phyloP scores from a whole-genome alignment of 2,888 invertebrate genomes.

The Cantharis flavilabris region DNA sequence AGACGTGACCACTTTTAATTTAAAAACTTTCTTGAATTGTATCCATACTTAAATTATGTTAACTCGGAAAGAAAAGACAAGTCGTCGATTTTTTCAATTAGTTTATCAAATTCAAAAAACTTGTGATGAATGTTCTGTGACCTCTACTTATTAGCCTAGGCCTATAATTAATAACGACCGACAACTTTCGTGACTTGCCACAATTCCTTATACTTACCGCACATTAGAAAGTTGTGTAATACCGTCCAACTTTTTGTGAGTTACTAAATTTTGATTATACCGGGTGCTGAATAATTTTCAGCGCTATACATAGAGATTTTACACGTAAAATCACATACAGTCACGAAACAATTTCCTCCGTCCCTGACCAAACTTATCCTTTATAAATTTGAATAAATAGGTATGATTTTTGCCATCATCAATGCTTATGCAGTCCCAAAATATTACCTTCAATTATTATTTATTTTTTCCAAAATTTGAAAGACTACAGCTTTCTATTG shows the following conservation, averaged over 20 bases:
- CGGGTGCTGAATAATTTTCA: too few relatives aligned
- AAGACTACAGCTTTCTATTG: too few relatives aligned
- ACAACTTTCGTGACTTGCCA: neutral
- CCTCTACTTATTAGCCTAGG: neutral
- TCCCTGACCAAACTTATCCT: too few relatives aligned
- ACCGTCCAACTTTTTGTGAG: neutral
- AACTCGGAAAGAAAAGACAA: neutral
- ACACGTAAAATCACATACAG: too few relatives aligned
- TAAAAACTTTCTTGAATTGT: neutral
- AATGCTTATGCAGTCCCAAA: too few relatives aligned
- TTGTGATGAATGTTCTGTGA: neutral
- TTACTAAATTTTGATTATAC: neutral
- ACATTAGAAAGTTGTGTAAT: neutral
- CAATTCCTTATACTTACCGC: neutral
- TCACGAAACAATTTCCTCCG: too few relatives aligned
- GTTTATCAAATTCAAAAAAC: neutral
- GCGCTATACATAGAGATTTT: too few relatives aligned
- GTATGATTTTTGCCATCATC: too few relatives aligned
- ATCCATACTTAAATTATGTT: neutral
- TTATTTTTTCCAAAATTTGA: too few relatives aligned
- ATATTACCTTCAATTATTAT: too few relatives aligned
- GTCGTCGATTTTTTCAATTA: neutral
- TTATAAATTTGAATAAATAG: too few relatives aligned
- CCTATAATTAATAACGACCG: neutral
- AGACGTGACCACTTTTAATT: constrained; percentile 1